Percentiles rank a stretch among this genome's conserved stretches.
Evolutionary conservation across 2,797 vertebrate species (phyloP).

Genomic region (Eutrigla gurnardus): DNA sequence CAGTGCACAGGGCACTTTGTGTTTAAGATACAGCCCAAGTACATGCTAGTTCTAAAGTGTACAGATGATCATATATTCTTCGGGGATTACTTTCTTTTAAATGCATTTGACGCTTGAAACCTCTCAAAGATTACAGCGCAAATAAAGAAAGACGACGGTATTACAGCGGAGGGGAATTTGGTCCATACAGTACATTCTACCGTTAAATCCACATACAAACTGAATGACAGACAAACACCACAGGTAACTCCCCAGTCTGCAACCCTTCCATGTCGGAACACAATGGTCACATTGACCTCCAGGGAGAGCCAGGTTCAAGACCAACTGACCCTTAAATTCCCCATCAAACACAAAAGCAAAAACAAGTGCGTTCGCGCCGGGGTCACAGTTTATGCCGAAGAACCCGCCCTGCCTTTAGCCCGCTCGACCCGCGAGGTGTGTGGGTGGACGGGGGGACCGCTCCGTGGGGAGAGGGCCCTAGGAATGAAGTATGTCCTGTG

Average conservation of each 20-base stretch:
- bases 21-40: conserved; percentile 31
- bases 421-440: conserved; percentile 62
- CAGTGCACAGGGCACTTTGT: conserved; percentile 45
- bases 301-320: conserved; percentile 60
- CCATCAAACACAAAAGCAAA: conserved; percentile 69
- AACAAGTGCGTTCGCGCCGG: conserved; percentile 59
- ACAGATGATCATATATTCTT: conserved; percentile 36
- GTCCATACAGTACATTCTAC: conserved; percentile 5
- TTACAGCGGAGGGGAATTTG: conserved; percentile 9
- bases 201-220: conserved; percentile 29
- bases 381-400: conserved; percentile 57
- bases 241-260: conserved; percentile 53
- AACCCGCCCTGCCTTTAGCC: conserved; percentile 60
- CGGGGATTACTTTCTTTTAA: conserved; percentile 6
- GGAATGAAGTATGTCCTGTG: conserved; percentile 69
- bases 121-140: conserved; percentile 23
- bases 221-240: conserved; percentile 43
- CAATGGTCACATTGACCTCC: conserved; percentile 57
- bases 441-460: conserved; percentile 53
- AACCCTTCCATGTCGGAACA: conserved; percentile 53
- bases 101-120: conserved; percentile 30
- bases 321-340: conserved; percentile 68
- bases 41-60: conserved; percentile 35
- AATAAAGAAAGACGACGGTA: conserved; percentile 25
- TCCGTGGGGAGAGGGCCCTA: conserved; percentile 55